Evolutionary conservation across 2,888 invertebrate species (phyloP).

Genomic region (Meiosimyza platycephala): DNA sequence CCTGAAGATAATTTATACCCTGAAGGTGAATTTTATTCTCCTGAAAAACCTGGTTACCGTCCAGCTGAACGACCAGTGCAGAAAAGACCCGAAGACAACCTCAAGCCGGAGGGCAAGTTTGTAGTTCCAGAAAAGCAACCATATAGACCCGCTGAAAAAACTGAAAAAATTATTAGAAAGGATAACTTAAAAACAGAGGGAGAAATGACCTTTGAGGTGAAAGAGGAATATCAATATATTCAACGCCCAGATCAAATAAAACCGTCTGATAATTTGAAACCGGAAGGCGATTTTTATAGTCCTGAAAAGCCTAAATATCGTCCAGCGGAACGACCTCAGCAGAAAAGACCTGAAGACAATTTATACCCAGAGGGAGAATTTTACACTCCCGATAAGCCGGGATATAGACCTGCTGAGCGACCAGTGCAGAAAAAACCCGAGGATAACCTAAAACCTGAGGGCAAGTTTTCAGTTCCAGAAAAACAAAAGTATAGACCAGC

Average conservation of each 20-base stretch:
- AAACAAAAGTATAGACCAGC: conserved; percentile 69
- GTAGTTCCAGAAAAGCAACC: conserved; percentile 67
- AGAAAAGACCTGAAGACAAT: conserved; percentile 70
- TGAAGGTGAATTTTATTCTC: conserved; percentile 45
- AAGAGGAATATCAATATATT: conserved; percentile 61
- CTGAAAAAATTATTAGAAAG: conserved; percentile 64
- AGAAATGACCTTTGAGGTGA: conserved; percentile 57
- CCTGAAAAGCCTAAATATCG: conserved; percentile 60
- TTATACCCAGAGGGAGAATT: conserved; percentile 69
- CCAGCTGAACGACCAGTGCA: conserved; percentile 67
- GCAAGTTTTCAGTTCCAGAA: conserved; percentile 68
- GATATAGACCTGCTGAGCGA: conserved; percentile 68
- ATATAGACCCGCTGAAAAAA: conserved; percentile 69
- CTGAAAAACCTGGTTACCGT: conserved; percentile 54
- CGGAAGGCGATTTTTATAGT: conserved; percentile 68
- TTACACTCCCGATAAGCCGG: conserved; percentile 60
- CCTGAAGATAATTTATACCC: conserved; percentile 70
- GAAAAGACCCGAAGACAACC: conserved; percentile 52
- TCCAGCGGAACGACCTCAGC: conserved; percentile 67
- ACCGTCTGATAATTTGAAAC: conserved; percentile 73
- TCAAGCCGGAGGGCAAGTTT: conserved; percentile 71
- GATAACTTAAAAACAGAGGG: conserved; percentile 70
- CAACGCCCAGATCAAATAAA: conserved; percentile 71
- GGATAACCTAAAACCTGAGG: conserved; percentile 59
- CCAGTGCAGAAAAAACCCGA: conserved; percentile 67